These are phyloP conservation scores for Galendromus occidentalis DNA, from an alignment of 1,140 invertebrate genomes.

Conservation along the genomic window DNA sequence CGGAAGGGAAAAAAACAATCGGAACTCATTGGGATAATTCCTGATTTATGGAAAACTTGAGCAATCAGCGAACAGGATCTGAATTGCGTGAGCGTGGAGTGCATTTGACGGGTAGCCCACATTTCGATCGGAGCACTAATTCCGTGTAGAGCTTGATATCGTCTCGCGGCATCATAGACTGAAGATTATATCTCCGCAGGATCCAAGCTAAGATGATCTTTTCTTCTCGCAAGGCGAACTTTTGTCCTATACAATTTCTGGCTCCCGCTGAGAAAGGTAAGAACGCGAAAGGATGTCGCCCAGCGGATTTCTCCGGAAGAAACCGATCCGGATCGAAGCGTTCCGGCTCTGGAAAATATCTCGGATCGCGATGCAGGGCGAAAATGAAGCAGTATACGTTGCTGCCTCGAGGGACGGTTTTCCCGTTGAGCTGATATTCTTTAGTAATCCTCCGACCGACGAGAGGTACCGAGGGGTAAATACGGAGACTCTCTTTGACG, in stretches of 20 bases:
- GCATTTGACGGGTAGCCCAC: background rate
- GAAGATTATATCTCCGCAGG: slow-evolving; percentile 26
- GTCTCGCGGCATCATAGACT: slow-evolving; percentile 23
- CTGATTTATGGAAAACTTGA: too few relatives aligned
- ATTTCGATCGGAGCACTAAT: slow-evolving; percentile 26
- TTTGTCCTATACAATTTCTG: slow-evolving; percentile 30
- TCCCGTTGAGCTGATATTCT: slow-evolving; percentile 25
- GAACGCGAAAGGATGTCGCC: slow-evolving; percentile 25
- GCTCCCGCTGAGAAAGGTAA: slow-evolving; percentile 31
- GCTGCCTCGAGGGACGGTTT: slow-evolving; percentile 27
- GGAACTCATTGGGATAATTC: too few relatives aligned
- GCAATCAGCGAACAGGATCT: too few relatives aligned
- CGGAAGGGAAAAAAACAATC: too few relatives aligned
- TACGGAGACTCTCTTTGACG: slow-evolving; percentile 39
- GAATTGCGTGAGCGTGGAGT: too few relatives aligned
- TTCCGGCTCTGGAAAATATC: slow-evolving; percentile 28
- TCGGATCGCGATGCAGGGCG: slow-evolving; percentile 27
- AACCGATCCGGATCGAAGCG: slow-evolving; percentile 32
- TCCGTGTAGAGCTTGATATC: slow-evolving; percentile 26
- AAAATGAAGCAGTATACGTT: slow-evolving; percentile 26
- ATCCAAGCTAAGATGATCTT: slow-evolving; percentile 34
- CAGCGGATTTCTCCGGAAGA: slow-evolving; percentile 20
- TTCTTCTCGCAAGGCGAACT: slow-evolving; percentile 38
- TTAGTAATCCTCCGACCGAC: slow-evolving; percentile 35
- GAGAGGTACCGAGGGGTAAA: slow-evolving; percentile 42